Base-by-base conservation (phyloP, 1,140 invertebrate species). In the Oryzaephilus surinamensis region DNA sequence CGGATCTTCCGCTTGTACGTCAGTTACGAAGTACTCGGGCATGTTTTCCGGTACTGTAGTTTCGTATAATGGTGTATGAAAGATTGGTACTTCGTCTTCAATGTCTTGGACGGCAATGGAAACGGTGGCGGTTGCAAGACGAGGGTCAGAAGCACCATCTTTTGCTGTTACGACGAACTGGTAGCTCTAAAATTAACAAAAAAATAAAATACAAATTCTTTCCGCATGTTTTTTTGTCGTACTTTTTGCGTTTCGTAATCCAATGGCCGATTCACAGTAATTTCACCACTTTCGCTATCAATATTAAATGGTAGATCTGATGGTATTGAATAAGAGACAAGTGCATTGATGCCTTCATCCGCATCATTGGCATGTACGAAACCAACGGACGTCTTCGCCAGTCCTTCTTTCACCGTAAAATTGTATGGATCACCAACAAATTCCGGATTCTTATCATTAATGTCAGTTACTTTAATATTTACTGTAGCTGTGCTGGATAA, bases 391-490 rank as follows among this genome's bases (percentile, higher is more conserved):
- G 72, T 72, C 31, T 76, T 69, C 0, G 70, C 62, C 26, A 72
- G 67, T 33, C 87, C 87, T 72, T 93, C 89, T 54, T 84, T 80
- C 0, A 92, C 82, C 6, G 73, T 63, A 58, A 92, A 92, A 13
- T 75, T 67, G 51, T 92, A 92, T 0, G 84, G 83, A 24, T 76
- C 48, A 16, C 76, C 75, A 4, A 81, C 71, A 55, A 92, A 92
- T 47, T 82, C 80, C 0, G 81, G 84, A 64, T 84, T 90, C 45
- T 90, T 87, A 50, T 93, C 88, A 52, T 93, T 92, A 21, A 90
- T 87, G 54, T 92, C 89, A 0, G 84, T 86, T 0, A 94, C 82
- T 55, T 80, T 82, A 12, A 94, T 85, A 52, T 89, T 88, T 0
- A 92, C 80, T 1, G 80, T 87, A 0, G 84, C 80, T 1, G 81